These are phyloP conservation scores for Aphelenchoides fujianensis DNA, from an alignment of 1,140 invertebrate species.

Conservation along the genomic window DNA sequence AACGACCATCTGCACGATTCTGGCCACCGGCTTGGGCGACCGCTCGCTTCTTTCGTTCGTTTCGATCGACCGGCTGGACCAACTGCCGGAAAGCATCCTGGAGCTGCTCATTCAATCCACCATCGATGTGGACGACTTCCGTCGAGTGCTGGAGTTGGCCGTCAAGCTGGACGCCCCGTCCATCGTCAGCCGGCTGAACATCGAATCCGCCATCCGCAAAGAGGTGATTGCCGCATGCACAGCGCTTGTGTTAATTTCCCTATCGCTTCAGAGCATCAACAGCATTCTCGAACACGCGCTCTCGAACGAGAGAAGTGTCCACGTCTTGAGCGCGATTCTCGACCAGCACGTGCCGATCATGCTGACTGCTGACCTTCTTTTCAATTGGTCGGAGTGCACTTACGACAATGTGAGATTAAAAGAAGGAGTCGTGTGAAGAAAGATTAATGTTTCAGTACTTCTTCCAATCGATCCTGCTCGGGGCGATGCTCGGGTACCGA, in stretches of 20 bases:
- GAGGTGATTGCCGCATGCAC: too few relatives aligned
- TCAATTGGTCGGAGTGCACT: slow-evolving; percentile 28
- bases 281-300: slow-evolving; percentile 27
- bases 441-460: slow-evolving; percentile 39
- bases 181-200: slow-evolving; percentile 20
- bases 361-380: slow-evolving; percentile 29
- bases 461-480: slow-evolving; percentile 53
- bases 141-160: slow-evolving; percentile 29
- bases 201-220: slow-evolving; percentile 7
- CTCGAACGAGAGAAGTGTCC: slow-evolving; percentile 23
- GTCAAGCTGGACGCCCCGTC: slow-evolving; percentile 34
- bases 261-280: slow-evolving; percentile 32
- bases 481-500: slow-evolving; percentile 46
- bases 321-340: slow-evolving; percentile 36
- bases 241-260: too few relatives aligned
- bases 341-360: slow-evolving; percentile 39
- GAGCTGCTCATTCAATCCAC: slow-evolving; percentile 39
- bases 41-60: slow-evolving; percentile 36
- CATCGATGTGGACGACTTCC: slow-evolving; percentile 26
- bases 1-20: not conserved
- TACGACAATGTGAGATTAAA: slow-evolving; percentile 30
- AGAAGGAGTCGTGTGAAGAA: not conserved
- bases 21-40: slow-evolving; percentile 23
- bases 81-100: slow-evolving; percentile 25
- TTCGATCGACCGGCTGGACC: slow-evolving; percentile 20